phyloP scores from a whole-genome alignment of 2,797 vertebrate genomes.

The Anomalospiza imberbis region DNA sequence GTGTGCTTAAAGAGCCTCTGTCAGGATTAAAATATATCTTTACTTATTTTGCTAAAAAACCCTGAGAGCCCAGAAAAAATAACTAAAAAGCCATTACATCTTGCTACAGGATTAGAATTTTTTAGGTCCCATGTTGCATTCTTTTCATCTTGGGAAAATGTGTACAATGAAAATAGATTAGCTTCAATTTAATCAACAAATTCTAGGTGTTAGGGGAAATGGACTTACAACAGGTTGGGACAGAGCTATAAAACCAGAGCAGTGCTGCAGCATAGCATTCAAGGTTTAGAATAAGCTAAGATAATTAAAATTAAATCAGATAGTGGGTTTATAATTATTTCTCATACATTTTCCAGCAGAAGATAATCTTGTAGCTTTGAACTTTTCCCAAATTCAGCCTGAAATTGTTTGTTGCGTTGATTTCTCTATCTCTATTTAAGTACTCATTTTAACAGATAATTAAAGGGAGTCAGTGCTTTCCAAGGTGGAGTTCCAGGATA shows the following conservation, averaged over 20 bases:
- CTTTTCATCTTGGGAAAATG: constrained; percentile 11
- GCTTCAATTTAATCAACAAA: constrained; percentile 43
- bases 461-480: neutral
- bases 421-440: neutral
- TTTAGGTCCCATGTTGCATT: neutral
- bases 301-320: constrained; percentile 35
- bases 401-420: neutral
- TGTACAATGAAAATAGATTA: constrained; percentile 37
- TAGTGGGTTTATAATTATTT: constrained; percentile 10
- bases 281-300: neutral
- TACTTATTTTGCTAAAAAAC: neutral
- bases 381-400: neutral
- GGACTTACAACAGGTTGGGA: neutral
- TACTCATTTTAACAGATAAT: neutral
- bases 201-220: neutral
- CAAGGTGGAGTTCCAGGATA: neutral
- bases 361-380: neutral
- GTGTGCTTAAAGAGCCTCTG: constrained; percentile 22
- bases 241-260: neutral
- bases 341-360: neutral
- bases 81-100: constrained; percentile 15
- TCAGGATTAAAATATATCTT: constrained; percentile 41
- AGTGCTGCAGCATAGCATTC: neutral
- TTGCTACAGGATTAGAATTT: neutral
- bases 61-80: neutral